Base-by-base conservation (phyloP, 2,888 invertebrate genomes). In the Charanyca ferruginea region DNA sequence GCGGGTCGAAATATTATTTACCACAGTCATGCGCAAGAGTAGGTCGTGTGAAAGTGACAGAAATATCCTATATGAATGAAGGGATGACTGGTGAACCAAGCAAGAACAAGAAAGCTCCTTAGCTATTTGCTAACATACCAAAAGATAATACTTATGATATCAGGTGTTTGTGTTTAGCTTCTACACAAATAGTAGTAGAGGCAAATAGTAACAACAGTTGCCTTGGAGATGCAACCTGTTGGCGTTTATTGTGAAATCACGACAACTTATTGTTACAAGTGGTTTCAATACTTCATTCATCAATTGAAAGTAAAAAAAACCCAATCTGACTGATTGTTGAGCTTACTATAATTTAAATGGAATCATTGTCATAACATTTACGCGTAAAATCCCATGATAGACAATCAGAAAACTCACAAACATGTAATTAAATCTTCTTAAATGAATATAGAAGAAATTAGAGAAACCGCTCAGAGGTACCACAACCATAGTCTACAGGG, bases 141-240 rank as follows among this genome's bases (percentile, higher is more conserved):
- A 28, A 7, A 28, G n/a, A 28, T 5, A 2, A 5, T n/a, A n/a
- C n/a, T 2, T 32, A 32, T 2, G 7, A 32, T 9, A 32, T 2
- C 11, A 32, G 32, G 32, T 0, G 9, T 32, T 32, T 32, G 20
- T 72, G 38, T 28, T 25, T n/a, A 25, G 18, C 23, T 61, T 25
- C 51, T 52, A 51, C 49, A 23, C 54, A 9, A 28, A 44, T 35
- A 25, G 16, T 6, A 3, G 16, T 48, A 11, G 38, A 41, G 38
- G 38, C 16, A 11, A 9, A 48, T 11, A 32, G 38, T 53, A 32
- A 22, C 22, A 52, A 23, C 11, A 38, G 38, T 38, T 9, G 16
- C 22, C 3, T 4, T 13, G 35, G 11, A 44, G 23, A 18, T 41
- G 20, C 73, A 18, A 73, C 66, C 51, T 42, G 73, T 47, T 52